A percentile compares a stretch with the other conserved stretches of the same genome.
phyloP scores from a whole-genome alignment of 2,797 vertebrate genomes.

The Mus minutoides region DNA sequence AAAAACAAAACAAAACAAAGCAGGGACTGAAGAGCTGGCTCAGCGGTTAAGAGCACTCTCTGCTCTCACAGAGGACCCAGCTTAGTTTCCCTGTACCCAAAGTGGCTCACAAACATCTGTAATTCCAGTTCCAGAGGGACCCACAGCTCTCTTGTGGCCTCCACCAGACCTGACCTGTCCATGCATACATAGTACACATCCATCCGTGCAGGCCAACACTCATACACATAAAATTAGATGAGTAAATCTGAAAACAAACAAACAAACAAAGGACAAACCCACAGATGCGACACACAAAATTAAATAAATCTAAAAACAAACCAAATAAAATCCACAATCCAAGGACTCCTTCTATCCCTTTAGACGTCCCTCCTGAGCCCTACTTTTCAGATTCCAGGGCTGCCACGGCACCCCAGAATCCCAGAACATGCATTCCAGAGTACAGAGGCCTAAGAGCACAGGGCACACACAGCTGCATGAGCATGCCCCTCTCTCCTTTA shows the following conservation, averaged over 20 bases:
- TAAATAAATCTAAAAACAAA: not conserved
- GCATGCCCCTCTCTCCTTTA: not conserved
- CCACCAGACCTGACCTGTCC: not conserved
- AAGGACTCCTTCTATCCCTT: no score
- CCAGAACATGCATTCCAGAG: not conserved
- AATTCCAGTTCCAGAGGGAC: not conserved
- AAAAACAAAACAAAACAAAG: not conserved
- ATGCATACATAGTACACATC: not conserved
- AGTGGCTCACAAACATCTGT: not conserved
- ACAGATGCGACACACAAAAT: not conserved
- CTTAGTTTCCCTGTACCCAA: not conserved
- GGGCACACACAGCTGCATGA: rapidly evolving
- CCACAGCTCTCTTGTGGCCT: not conserved
- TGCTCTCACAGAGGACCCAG: not conserved
- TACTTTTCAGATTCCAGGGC: not conserved
- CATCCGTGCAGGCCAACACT: not conserved
- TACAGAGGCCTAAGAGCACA: rapidly evolving
- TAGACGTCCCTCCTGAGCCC: not conserved
- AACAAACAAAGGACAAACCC: no score
- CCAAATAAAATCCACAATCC: not conserved
- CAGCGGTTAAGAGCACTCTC: not conserved
- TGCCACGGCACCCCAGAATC: not conserved
- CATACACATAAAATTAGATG: not conserved
- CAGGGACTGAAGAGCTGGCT: not conserved
- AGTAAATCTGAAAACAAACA: not conserved